Evolutionary conservation across 2,797 vertebrate species (phyloP), one percentile per base, ranked within the genome.

Genomic region (Bovichtus variegatus): DNA sequence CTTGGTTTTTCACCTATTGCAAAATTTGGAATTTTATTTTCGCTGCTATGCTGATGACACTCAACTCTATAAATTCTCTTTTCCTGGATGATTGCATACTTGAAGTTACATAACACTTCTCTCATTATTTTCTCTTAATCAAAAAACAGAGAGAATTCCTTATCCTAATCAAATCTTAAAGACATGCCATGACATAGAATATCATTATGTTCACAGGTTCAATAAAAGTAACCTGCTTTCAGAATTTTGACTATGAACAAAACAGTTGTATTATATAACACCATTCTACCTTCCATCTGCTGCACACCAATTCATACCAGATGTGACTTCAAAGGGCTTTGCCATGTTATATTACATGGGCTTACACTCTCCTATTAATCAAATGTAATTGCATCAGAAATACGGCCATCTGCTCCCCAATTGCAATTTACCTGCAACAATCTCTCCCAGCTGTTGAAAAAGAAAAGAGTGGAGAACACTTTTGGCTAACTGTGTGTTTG

Each of bases 311-410:
- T 59, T 29, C 53, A 58, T 46, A 59, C 19, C 76, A 74, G 66
- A 59, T 76, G 55, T 55, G 57, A 50, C 59, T 34, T 71, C 54
- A 81, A 62, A 68, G 49, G 54, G 21, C 36, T 81, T 31, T 61
- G 11, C 27, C 38, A 23, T 44, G 25, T 46, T 12, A 63, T 46
- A 68, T 80, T 49, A 70, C 46, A 66, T 36, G 16, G 2, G 29
- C 64, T 67, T 57, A 61, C 25, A 74, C 46, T 47, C 19, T 53
- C 38, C 51, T 36, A 49, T 66, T 61, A 74, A 62, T 74, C 34
- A 65, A 58, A 59, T 71, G 71, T 46, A 12, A 78, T 38, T 55
- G 36, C 55, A 43, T 64, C 77, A 81, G 40, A 53, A 64, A 46
- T 41, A 18, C 10, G 27, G 27, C 58, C 61, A 65, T 64, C 66